These are phyloP conservation scores for Periplaneta americana DNA, from an alignment of 1,140 invertebrate species.

Conservation along the genomic window DNA sequence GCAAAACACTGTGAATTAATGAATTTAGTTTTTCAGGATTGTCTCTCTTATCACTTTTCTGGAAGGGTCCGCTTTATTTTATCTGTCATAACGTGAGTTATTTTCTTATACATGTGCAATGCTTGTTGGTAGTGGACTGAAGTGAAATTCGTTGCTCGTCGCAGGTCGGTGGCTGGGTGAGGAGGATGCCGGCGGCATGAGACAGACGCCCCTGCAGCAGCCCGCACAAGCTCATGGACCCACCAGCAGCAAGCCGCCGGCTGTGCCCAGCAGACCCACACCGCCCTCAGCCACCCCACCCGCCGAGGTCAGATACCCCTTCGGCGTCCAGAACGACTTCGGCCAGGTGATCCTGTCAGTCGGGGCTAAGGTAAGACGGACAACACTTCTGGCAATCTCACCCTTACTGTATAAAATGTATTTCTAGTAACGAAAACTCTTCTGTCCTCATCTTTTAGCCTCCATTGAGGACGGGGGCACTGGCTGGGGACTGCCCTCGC, in stretches of 20 bases:
- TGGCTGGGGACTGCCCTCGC: too few species aligned
- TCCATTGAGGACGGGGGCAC: too few species aligned
- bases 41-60: too few species aligned
- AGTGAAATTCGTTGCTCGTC: not conserved
- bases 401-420: too few species aligned
- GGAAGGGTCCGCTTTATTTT: not conserved
- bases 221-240: not conserved
- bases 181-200: slow-evolving; percentile 9
- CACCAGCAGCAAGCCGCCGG: not conserved
- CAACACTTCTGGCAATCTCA: too few species aligned
- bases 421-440: too few species aligned
- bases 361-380: slow-evolving; percentile 20
- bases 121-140: not conserved
- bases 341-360: slow-evolving; percentile 30
- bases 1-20: too few species aligned
- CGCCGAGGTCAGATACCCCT: slow-evolving; percentile 34
- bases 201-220: not conserved
- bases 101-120: not conserved
- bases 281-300: slow-evolving; percentile 23
- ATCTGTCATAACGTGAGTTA: not conserved
- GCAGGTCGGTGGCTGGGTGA: slow-evolving; percentile 12
- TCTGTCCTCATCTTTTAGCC: too few species aligned
- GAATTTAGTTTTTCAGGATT: too few species aligned
- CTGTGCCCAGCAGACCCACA: not conserved
- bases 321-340: slow-evolving; percentile 39